A percentile compares a stretch with the other conserved stretches of the same genome.
Evolutionary conservation across 2,113 vertebrate species (phyloP).

Genomic region (Illadopsis cleaveri): DNA sequence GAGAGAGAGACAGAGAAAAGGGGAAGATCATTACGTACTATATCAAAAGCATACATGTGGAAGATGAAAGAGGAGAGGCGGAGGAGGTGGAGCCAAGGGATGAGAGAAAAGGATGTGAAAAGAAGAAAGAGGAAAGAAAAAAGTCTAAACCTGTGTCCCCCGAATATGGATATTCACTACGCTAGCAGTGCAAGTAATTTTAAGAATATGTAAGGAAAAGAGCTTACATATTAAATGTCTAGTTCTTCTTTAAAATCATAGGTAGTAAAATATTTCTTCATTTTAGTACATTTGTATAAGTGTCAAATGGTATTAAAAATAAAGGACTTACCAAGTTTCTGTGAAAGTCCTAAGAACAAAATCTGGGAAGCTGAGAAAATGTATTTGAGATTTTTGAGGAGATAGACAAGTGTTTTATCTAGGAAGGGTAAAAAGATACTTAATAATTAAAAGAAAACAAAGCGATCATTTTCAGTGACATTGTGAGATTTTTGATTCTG

Average conservation of each 20-base stretch:
- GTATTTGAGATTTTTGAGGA: neutral
- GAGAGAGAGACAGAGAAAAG: neutral
- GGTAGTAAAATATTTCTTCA: neutral
- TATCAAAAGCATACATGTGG: neutral
- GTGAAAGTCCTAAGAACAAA: neutral
- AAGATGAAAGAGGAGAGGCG: slow-evolving; percentile 20
- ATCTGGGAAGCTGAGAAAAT: neutral
- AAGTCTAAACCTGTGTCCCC: neutral
- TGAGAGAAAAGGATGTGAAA: slow-evolving; percentile 19
- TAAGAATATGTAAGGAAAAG: neutral
- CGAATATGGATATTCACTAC: neutral
- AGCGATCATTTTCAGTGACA: neutral
- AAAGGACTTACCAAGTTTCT: neutral
- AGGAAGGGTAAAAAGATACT: neutral
- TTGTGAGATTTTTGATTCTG: neutral
- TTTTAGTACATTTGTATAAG: neutral
- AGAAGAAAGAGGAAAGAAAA: slow-evolving; percentile 36
- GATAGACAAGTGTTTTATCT: neutral
- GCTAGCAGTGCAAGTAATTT: neutral
- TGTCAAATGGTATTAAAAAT: neutral
- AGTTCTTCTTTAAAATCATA: neutral
- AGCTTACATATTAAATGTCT: neutral
- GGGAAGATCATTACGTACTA: neutral
- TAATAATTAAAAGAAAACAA: slow-evolving; percentile 1
- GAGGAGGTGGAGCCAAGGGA: slow-evolving; percentile 38